Conservation (phyloP, 92 coral and sea anemone species). For the Zoanthus sociatus region DNA sequence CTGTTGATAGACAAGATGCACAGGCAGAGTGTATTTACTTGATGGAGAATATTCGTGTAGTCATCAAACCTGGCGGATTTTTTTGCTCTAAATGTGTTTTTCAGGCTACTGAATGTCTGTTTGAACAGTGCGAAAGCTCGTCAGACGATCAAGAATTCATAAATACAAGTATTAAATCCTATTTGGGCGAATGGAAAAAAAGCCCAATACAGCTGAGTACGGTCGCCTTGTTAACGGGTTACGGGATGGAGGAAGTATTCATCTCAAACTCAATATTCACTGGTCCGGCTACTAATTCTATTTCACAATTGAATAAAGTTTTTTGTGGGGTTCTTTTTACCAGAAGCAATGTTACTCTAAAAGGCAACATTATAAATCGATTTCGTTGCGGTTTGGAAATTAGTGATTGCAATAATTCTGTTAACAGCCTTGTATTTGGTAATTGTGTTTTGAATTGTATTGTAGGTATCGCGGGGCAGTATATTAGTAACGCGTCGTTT, state of each 20-base stretch:
- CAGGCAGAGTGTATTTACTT: background rate
- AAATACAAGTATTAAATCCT: background rate
- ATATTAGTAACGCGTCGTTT: background rate
- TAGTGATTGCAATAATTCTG: background rate
- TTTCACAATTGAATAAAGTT: background rate
- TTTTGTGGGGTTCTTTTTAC: background rate
- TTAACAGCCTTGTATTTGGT: background rate
- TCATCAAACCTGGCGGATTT: background rate
- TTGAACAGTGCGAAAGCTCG: background rate
- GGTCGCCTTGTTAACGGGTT: background rate
- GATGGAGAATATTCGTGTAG: slow-evolving; percentile 8
- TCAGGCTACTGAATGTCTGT: background rate
- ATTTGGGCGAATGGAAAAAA: background rate
- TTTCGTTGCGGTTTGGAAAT: background rate
- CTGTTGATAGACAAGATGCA: background rate
- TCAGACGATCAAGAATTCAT: background rate
- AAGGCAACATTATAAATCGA: background rate
- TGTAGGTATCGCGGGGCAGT: background rate
- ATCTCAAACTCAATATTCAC: background rate
- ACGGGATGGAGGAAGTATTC: background rate
- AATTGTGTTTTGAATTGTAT: background rate
- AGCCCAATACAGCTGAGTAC: background rate
- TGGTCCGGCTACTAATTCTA: background rate
- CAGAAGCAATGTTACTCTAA: background rate
- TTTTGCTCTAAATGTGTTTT: background rate